Evolutionary conservation across 2,113 vertebrate species (phyloP), one percentile per base, ranked within the genome.

Genomic region (Andinoacara biseriatus): DNA sequence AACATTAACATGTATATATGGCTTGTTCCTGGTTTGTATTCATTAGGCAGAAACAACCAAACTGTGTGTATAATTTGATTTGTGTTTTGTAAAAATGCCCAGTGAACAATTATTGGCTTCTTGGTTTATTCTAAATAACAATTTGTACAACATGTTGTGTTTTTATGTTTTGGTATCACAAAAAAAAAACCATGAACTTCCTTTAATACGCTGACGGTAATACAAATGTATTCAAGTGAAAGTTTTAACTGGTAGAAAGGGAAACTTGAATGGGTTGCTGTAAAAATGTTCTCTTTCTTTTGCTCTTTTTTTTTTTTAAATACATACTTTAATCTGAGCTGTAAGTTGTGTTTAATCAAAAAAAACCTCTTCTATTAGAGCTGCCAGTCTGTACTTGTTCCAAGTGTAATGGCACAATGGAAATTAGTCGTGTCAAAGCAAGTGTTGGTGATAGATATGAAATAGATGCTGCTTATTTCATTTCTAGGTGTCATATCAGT

Each of bases 401-500:
- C 60, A 86, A 84, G 35, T 65, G 24, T 83, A 61, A 57, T 14
- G 13, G 33, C 22, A 20, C 75, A 49, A 18, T 78, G 29, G 6
- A 77, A 62, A 58, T 40, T 5, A 78, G 46, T 74, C 33, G 74
- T 58, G 80, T 81, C 63, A 29, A 61, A 78, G 35, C 61, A 81
- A 29, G 54, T 83, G 33, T 49, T 35, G 9, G 35, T 20, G 56
- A 80, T 58, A 80, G 79, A 65, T 86, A 24, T 20, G 76, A 80
- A 89, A 82, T 56, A 78, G 57, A 46, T 77, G 78, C 79, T 2
- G 10, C 54, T 85, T 80, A 35, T 81, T 75, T 75, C 20, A 84
- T 82, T 78, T 60, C 62, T 75, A 4, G 58, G 79, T 76, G 75
- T 76, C 76, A 57, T 58, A 78, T 24, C 35, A 74, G 26, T 3